phyloP scores from a whole-genome alignment of 2,797 vertebrate species.

The Channallabes apus region DNA sequence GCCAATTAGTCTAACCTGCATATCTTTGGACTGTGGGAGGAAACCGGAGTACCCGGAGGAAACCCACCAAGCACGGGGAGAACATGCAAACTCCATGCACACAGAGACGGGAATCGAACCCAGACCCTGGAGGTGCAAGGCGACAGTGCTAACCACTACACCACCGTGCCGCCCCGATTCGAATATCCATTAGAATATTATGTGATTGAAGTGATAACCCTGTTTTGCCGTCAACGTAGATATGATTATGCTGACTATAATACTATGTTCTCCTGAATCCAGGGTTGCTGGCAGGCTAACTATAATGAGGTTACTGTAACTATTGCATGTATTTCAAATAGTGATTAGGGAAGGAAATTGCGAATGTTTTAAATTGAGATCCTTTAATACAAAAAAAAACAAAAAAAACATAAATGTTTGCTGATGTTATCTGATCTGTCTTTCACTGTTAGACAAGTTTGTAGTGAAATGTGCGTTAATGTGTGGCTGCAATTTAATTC shows the following conservation, averaged over 20 bases:
- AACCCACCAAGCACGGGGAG: too few species aligned
- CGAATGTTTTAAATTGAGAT: not conserved
- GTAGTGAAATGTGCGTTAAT: not conserved
- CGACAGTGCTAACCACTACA: too few species aligned
- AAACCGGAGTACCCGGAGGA: too few species aligned
- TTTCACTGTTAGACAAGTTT: not conserved
- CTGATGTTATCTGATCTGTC: not conserved
- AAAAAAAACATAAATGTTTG: not conserved
- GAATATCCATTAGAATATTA: not conserved
- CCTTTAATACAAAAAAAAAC: not conserved
- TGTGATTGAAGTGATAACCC: not conserved
- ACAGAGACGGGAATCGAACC: too few species aligned
- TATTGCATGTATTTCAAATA: not conserved
- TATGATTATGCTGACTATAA: not conserved
- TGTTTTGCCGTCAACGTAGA: not conserved
- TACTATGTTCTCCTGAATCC: not conserved
- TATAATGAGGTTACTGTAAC: not conserved
- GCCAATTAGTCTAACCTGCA: too few species aligned
- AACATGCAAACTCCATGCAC: too few species aligned
- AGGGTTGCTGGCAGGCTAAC: not conserved
- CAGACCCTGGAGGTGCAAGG: too few species aligned
- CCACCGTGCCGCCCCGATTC: too few species aligned
- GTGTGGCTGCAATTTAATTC: not conserved
- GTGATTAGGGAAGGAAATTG: not conserved
- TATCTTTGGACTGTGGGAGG: too few species aligned